A percentile compares a stretch with the other conserved stretches of the same genome.
phyloP scores from a whole-genome alignment of 2,888 invertebrate species.

The Chloromyia formosa region DNA sequence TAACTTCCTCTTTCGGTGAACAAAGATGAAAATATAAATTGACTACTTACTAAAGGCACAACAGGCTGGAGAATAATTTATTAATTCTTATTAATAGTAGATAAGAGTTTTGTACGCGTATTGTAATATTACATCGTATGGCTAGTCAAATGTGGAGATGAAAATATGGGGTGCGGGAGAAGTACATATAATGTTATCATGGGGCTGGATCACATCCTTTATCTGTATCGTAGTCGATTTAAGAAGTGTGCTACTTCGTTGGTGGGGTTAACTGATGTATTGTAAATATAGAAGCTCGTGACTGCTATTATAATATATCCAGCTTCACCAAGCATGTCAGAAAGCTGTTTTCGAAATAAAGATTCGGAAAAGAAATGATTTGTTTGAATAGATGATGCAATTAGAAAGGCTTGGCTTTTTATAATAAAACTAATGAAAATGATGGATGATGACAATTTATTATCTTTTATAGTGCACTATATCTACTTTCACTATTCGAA shows the following conservation, averaged over 20 bases:
- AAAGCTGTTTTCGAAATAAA: neutral
- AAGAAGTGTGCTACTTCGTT: neutral
- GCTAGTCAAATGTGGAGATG: neutral
- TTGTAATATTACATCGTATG: neutral
- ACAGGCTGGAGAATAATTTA: constrained; percentile 40
- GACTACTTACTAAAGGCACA: constrained; percentile 21
- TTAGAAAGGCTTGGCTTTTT: neutral
- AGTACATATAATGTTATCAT: neutral
- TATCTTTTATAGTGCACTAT: too few relatives aligned
- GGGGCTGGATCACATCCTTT: neutral
- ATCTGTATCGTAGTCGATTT: too few relatives aligned
- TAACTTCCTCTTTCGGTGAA: constrained; percentile 8
- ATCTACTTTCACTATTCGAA: too few relatives aligned
- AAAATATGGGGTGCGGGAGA: neutral
- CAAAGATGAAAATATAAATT: constrained; percentile 9
- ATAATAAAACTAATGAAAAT: too few relatives aligned
- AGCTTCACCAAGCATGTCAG: neutral
- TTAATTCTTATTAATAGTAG: constrained; percentile 44
- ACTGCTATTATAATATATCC: too few relatives aligned
- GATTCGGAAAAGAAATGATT: neutral
- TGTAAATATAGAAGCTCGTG: too few relatives aligned
- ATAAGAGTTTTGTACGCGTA: constrained; percentile 16
- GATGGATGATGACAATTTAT: too few relatives aligned
- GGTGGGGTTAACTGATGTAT: neutral
- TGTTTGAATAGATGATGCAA: constrained; percentile 10